Evolutionary conservation across 2,797 vertebrate species (phyloP).

Genomic region (Mionectes olivaceus): DNA sequence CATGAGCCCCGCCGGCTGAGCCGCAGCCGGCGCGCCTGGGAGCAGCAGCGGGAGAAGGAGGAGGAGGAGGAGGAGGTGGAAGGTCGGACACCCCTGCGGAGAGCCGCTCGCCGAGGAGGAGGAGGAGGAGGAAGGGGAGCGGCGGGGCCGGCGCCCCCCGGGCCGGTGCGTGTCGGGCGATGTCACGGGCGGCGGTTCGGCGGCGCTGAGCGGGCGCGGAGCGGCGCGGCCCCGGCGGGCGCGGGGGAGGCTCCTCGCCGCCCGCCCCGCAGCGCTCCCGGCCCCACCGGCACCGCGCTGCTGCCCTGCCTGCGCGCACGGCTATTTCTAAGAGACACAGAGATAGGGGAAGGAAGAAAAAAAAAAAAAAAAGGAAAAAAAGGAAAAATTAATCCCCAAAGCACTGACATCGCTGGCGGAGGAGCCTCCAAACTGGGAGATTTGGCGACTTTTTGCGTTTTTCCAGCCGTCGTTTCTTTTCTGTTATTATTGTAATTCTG

Average conservation of each 20-base stretch:
- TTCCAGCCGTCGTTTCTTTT: conserved; percentile 3
- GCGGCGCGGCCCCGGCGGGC: neutral
- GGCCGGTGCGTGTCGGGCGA: conserved; percentile 49
- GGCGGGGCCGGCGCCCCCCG: neutral
- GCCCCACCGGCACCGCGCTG: conserved; percentile 1
- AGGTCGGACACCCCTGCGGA: neutral
- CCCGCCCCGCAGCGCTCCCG: conserved; percentile 58
- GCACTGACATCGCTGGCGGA: neutral
- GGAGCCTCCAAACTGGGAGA: neutral
- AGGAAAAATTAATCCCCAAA: neutral
- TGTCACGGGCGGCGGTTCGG: conserved; percentile 53
- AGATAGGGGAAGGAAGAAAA: too few relatives aligned
- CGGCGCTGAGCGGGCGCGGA: conserved; percentile 44
- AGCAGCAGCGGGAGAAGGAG: neutral
- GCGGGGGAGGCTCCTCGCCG: neutral
- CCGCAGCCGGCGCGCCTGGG: neutral
- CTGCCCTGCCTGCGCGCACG: neutral
- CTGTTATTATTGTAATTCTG: conserved; percentile 54
- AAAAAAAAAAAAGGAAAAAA: neutral
- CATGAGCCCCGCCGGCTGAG: conserved; percentile 8
- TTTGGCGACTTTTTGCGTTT: conserved; percentile 22
- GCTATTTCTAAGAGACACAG: conserved; percentile 28
- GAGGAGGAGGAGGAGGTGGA: neutral
- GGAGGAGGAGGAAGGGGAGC: neutral
- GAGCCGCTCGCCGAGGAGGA: neutral